Percentiles rank a stretch among this genome's conserved stretches.
Evolutionary conservation across 2,113 vertebrate genomes (phyloP).

Genomic region (Emydocephalus ijimae): DNA sequence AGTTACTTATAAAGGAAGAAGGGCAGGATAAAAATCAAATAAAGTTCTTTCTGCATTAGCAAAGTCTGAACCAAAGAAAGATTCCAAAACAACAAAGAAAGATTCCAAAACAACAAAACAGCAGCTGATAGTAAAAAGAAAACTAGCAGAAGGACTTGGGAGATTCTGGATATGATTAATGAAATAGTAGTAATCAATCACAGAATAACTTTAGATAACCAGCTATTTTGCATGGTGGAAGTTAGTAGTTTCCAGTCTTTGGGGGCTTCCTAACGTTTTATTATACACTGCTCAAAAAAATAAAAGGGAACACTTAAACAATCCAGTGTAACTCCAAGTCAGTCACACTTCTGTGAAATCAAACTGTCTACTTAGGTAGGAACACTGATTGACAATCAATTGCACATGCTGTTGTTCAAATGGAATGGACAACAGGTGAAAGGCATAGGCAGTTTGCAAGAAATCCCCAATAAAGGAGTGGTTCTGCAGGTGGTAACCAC

Average conservation of each 20-base stretch:
- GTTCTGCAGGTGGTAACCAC: no score
- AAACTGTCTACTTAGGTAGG: no score
- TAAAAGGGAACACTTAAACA: no score
- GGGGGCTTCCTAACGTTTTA: not conserved
- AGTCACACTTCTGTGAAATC: no score
- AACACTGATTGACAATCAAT: no score
- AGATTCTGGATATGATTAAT: not conserved
- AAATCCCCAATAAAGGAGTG: no score
- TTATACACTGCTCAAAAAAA: no score
- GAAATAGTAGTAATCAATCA: not conserved
- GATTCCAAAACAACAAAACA: not conserved
- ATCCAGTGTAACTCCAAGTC: no score
- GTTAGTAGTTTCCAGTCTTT: not conserved
- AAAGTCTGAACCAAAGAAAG: not conserved
- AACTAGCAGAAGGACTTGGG: not conserved
- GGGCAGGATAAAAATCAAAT: not conserved
- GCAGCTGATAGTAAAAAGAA: not conserved
- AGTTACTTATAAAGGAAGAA: not conserved
- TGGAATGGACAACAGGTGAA: no score
- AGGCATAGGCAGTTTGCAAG: no score
- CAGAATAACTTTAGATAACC: not conserved
- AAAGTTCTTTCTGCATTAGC: not conserved
- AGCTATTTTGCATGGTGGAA: not conserved
- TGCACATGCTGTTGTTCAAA: no score
- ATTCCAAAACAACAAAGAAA: not conserved